These are phyloP conservation scores for Drosophila setifemur DNA, from an alignment of 1,140 invertebrate species.

Conservation along the genomic window DNA sequence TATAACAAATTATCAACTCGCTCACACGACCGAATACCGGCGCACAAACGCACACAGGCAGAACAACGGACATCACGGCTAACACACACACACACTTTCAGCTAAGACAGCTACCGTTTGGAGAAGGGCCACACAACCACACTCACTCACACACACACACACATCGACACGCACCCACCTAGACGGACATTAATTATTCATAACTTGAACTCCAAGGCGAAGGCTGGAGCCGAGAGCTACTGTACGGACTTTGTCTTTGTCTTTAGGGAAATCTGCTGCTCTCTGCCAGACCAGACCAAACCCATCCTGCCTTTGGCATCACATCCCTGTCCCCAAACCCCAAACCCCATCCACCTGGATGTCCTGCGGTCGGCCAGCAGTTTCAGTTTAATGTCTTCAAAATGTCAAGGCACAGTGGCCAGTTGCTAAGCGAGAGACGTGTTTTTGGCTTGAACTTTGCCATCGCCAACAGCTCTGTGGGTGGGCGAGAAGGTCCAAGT, in stretches of 20 bases:
- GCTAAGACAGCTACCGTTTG: slow-evolving; percentile 34
- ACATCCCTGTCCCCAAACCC: background rate
- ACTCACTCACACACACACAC: slow-evolving; percentile 48
- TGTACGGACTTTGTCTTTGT: slow-evolving; percentile 54
- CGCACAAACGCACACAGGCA: background rate
- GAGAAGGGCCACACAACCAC: slow-evolving; percentile 24
- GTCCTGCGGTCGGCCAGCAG: slow-evolving; percentile 55
- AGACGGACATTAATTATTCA: slow-evolving; percentile 76
- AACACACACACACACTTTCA: slow-evolving; percentile 9
- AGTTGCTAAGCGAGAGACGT: slow-evolving; percentile 12
- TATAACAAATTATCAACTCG: slow-evolving; percentile 79
- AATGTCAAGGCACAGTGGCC: slow-evolving; percentile 61
- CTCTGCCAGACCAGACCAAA: slow-evolving; percentile 7
- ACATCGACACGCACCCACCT: slow-evolving; percentile 45
- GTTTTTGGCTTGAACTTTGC: slow-evolving; percentile 27
- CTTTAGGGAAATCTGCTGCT: slow-evolving; percentile 68
- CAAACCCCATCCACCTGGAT: slow-evolving; percentile 2
- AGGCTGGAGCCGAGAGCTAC: slow-evolving; percentile 29
- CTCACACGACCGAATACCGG: slow-evolving; percentile 61
- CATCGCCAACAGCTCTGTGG: slow-evolving; percentile 8
- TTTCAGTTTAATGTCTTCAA: slow-evolving; percentile 72
- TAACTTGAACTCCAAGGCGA: slow-evolving; percentile 62
- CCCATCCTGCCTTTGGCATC: background rate
- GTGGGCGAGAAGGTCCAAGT: slow-evolving; percentile 12
- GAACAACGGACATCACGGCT: background rate